Percentiles rank a stretch among this genome's conserved stretches.
Conservation (phyloP, 2,888 invertebrate species). For the Plebejus melissa region DNA sequence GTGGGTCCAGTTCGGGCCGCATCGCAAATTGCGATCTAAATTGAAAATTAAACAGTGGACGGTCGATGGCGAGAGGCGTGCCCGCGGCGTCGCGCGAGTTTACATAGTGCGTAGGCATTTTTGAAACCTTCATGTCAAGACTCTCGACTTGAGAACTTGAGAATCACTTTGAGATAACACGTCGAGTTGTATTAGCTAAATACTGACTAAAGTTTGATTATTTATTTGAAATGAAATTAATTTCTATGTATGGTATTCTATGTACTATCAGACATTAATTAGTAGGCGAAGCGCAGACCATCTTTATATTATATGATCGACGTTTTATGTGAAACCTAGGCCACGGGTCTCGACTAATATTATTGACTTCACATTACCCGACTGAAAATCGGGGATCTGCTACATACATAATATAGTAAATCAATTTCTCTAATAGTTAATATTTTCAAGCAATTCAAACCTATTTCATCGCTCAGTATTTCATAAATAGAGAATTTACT, state of each 20-base stretch:
- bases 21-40: constrained; percentile 80
- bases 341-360: no score
- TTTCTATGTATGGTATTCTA: neutral
- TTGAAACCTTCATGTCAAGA: constrained; percentile 12
- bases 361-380: no score
- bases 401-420: no score
- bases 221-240: neutral
- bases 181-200: neutral
- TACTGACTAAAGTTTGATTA: neutral
- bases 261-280: neutral
- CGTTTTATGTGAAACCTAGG: no score
- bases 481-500: neutral
- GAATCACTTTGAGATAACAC: constrained; percentile 12
- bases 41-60: constrained; percentile 78
- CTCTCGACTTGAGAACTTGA: constrained; percentile 5
- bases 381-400: no score
- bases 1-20: constrained; percentile 74
- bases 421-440: no score
- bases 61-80: constrained; percentile 41
- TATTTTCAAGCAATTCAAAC: no score
- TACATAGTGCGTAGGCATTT: constrained; percentile 27
- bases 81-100: constrained; percentile 40
- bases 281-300: no score
- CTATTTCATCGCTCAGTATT: neutral
- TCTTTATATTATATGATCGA: no score